Conservation (phyloP, 35 echinoderm and acorn worm genomes). For the Apostichopus californicus region DNA sequence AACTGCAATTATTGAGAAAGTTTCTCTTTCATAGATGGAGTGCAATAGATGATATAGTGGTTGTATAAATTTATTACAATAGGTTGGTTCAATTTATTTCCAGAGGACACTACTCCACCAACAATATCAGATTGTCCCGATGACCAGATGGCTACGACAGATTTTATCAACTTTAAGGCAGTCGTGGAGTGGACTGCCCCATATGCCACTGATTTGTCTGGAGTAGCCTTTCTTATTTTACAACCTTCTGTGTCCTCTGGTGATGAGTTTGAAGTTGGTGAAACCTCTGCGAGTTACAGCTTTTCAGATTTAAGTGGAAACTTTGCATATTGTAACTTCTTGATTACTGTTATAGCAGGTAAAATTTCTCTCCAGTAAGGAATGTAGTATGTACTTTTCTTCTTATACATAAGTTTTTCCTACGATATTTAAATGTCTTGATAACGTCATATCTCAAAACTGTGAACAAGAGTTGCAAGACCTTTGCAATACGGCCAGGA, state of each 20-base stretch:
- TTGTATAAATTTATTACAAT: too few relatives aligned
- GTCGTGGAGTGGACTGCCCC: neutral
- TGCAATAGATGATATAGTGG: too few relatives aligned
- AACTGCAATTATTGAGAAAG: too few relatives aligned
- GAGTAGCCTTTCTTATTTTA: neutral
- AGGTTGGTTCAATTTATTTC: neutral
- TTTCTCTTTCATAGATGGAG: too few relatives aligned
- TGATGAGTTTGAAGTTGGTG: neutral
- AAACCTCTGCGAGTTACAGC: neutral
- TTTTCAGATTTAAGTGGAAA: constrained; percentile 15
- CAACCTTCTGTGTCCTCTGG: neutral
- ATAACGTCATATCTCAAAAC: too few relatives aligned
- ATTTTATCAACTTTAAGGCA: constrained; percentile 22
- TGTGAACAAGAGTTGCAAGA: too few relatives aligned
- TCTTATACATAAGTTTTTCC: too few relatives aligned
- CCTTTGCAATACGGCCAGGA: too few relatives aligned
- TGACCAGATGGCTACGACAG: constrained; percentile 39
- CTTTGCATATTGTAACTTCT: neutral
- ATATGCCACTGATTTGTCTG: constrained; percentile 26
- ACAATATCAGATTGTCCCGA: constrained; percentile 54
- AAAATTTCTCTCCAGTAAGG: neutral
- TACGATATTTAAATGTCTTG: too few relatives aligned
- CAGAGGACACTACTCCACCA: constrained; percentile 11
- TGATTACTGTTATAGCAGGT: constrained; percentile 1
- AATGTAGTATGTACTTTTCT: too few relatives aligned